Conservation (phyloP, 2,888 invertebrate genomes). For the Disparrhopalites patrizii region DNA sequence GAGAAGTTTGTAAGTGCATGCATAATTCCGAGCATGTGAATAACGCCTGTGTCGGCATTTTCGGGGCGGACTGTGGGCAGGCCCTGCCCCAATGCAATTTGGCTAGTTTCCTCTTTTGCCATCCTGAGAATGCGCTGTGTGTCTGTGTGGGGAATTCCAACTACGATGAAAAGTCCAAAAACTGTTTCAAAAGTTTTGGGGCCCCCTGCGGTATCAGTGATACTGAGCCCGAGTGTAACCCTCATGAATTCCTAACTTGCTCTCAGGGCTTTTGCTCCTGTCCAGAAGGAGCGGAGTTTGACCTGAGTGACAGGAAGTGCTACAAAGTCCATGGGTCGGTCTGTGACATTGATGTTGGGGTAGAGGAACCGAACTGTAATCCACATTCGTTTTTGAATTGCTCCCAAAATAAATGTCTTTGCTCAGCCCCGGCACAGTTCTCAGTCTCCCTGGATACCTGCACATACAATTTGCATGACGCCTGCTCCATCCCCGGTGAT, state of each 20-base stretch:
- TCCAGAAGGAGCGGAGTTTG: background rate
- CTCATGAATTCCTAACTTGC: background rate
- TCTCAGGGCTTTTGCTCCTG: background rate
- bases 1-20: background rate
- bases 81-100: background rate
- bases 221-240: background rate
- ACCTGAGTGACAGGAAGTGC: no score
- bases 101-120: background rate
- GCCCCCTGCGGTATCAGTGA: background rate
- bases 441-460: background rate
- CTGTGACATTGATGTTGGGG: no score
- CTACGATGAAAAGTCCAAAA: background rate
- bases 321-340: no score
- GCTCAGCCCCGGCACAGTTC: background rate
- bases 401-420: background rate
- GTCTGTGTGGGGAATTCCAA: background rate
- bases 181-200: background rate
- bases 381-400: background rate
- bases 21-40: no score
- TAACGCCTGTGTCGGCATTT: background rate
- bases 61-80: background rate
- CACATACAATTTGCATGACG: background rate
- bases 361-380: no score
- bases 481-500: no score
- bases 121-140: background rate